These are phyloP conservation scores for Plagiodera versicolora DNA, from an alignment of 2,888 invertebrate species.

Conservation along the genomic window DNA sequence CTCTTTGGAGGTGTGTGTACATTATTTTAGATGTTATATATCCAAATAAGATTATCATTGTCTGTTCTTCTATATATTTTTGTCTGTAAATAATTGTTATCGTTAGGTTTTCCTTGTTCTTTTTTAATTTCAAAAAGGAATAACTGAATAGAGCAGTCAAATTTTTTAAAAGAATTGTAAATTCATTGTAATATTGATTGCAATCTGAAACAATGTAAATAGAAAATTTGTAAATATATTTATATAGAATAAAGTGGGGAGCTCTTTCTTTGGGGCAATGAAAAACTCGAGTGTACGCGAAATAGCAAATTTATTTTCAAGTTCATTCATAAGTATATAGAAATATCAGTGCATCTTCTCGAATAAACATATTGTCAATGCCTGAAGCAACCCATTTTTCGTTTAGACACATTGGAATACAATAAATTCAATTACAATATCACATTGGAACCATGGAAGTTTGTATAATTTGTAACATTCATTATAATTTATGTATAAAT, in stretches of 20 bases:
- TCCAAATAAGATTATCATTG: conserved; percentile 28
- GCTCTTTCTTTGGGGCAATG: not conserved
- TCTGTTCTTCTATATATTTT: conserved; percentile 49
- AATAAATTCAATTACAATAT: conserved; percentile 21
- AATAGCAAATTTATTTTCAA: conserved; percentile 12
- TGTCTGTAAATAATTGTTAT: conserved; percentile 54
- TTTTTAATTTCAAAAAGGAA: conserved; percentile 43
- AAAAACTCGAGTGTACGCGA: conserved; percentile 4
- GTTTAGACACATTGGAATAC: conserved; percentile 17
- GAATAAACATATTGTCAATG: conserved; percentile 14
- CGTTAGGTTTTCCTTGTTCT: conserved; percentile 50
- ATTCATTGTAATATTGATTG: conserved; percentile 51
- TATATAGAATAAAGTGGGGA: conserved; percentile 39
- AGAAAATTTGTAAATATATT: conserved; percentile 55
- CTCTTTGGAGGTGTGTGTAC: conserved; percentile 14
- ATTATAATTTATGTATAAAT: conserved; percentile 4
- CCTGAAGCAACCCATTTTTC: conserved; percentile 17
- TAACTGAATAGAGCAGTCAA: conserved; percentile 40
- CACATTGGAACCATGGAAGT: conserved; percentile 24
- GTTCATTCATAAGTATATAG: conserved; percentile 11
- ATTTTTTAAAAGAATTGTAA: conserved; percentile 50
- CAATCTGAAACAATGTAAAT: conserved; percentile 49
- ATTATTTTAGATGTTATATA: conserved; percentile 41
- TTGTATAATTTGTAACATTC: conserved; percentile 22
- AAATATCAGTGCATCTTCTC: conserved; percentile 15